Base-by-base conservation (phyloP, 1,140 invertebrate genomes). In the Macrosteles quadrilineatus region DNA sequence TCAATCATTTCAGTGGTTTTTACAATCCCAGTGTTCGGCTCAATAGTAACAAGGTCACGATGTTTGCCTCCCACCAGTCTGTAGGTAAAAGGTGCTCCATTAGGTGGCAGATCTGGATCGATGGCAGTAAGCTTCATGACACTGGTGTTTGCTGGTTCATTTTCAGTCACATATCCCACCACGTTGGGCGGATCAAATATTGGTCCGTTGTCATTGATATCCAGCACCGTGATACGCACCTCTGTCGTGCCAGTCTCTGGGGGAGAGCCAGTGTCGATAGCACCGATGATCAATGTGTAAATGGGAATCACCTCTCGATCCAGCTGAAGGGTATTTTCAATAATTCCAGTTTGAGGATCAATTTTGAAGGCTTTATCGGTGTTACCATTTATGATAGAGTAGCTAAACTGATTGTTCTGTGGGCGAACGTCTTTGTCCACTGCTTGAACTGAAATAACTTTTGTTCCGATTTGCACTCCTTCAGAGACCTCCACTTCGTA, bases 181-280 rank as follows among this genome's bases (percentile, higher is more conserved):
- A 90, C 83, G 40, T 88, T 86, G 0, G 86, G 80, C 0, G 88
- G 80, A 66, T 91, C 88, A 76, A 98, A 96, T 3, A 88, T 79
- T 0, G 96, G 96, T 0, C 91, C 93, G 78, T 98, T 98, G 74
- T 98, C 97, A 79, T 98, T 98, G 9, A 97, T 86, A 80, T 98
- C 96, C 12, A 86, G 84, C 1, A 98, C 73, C 30, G 85, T 83
- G 53, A 96, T 88, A 76, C 87, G 88, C 0, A 97, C 90, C 0
- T 86, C 89, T 1, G 94, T 86, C 2, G 91, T 94, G 17, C 95
- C 95, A 1, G 93, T 96, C 82, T 95, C 91, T 0, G 93, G 91
- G 0, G 94, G 94, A 2, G 85, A 80, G 0, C 94, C 94, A 27
- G 88, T 94, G 78, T 98, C 96, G 63, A 95, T 93, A 0, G 94